Conservation (phyloP, 2,888 invertebrate species). For the Mythimna albipuncta region DNA sequence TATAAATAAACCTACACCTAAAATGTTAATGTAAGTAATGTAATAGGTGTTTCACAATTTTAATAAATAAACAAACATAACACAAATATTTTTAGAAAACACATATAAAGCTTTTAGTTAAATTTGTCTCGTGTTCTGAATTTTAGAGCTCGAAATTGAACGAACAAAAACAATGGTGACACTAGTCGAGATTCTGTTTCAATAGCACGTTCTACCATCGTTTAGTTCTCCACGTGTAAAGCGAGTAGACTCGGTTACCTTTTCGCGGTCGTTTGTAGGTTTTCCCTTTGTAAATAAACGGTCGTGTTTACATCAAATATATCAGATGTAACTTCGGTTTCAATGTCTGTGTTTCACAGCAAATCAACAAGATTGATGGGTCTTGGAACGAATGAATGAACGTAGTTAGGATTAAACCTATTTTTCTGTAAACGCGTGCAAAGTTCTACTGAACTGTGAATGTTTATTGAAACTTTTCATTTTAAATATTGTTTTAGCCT, state of each 20-base stretch:
- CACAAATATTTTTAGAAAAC: neutral
- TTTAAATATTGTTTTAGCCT: neutral
- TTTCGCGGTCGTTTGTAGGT: constrained; percentile 24
- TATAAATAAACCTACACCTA: neutral
- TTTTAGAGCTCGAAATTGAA: constrained; percentile 2
- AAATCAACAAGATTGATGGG: constrained; percentile 63
- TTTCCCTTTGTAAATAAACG: constrained; percentile 42
- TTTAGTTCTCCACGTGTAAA: constrained; percentile 10
- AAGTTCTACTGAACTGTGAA: constrained; percentile 12
- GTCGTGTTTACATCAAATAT: constrained; percentile 35
- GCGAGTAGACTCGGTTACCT: constrained; percentile 1
- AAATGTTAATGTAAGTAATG: neutral
- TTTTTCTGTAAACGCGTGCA: constrained; percentile 14
- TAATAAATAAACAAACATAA: neutral
- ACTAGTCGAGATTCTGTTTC: constrained; percentile 1
- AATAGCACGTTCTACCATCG: constrained; percentile 12
- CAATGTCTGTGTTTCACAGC: constrained; percentile 60
- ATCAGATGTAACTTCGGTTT: constrained; percentile 42
- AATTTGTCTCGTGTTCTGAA: neutral
- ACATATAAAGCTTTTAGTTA: neutral
- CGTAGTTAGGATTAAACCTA: constrained; percentile 38
- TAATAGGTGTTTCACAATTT: neutral
- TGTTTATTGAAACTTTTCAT: neutral
- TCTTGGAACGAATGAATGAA: constrained; percentile 27
- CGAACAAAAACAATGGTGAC: neutral